Evolutionary conservation across 2,888 invertebrate genomes (phyloP).

Genomic region (Limnephilus lunatus): DNA sequence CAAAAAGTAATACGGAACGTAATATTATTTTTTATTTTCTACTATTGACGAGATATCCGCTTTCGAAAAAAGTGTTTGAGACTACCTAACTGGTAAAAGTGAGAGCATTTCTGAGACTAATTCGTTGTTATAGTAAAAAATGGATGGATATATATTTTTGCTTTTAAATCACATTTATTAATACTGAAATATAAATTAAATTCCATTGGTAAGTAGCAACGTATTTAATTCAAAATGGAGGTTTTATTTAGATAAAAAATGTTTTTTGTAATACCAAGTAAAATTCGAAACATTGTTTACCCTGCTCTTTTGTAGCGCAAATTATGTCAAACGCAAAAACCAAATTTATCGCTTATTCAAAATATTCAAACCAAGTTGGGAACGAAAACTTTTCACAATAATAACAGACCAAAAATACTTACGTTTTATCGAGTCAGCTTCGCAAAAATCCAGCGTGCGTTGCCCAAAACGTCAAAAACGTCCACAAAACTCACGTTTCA

Average conservation of each 20-base stretch:
- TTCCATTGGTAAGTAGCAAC: not conserved
- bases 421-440: slow-evolving; percentile 50
- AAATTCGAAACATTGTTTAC: not conserved
- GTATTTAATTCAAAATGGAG: not conserved
- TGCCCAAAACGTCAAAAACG: slow-evolving; percentile 30
- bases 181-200: not conserved
- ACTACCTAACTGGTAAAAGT: too few species aligned
- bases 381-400: not conserved
- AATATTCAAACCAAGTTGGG: not conserved
- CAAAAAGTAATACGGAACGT: too few species aligned
- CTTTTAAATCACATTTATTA: not conserved
- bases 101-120: too few species aligned
- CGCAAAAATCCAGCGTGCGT: slow-evolving; percentile 49
- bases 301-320: not conserved
- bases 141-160: too few species aligned
- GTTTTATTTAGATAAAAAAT: not conserved
- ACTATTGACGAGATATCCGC: too few species aligned
- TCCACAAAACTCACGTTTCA: slow-evolving; percentile 14
- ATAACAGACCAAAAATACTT: slow-evolving; percentile 1
- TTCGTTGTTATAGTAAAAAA: too few species aligned
- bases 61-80: too few species aligned
- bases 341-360: not conserved
- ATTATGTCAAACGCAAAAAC: not conserved
- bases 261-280: not conserved
- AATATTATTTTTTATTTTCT: too few species aligned